Evolutionary conservation across 1,140 invertebrate genomes (phyloP).

Genomic region (Aphis craccivora): DNA sequence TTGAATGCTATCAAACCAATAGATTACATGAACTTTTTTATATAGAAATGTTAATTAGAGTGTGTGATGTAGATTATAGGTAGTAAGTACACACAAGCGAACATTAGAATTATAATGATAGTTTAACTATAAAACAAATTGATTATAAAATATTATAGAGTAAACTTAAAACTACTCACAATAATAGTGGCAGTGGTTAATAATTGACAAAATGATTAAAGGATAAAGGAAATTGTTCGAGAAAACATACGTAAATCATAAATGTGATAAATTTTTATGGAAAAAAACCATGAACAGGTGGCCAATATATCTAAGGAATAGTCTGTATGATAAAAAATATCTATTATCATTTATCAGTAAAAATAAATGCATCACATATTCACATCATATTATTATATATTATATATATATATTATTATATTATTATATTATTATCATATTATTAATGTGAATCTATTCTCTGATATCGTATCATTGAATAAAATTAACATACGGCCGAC

Average conservation of each 20-base stretch:
- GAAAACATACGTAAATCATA: background rate
- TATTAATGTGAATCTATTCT: no score
- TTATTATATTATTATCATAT: no score
- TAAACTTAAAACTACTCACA: background rate
- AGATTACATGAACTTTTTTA: background rate
- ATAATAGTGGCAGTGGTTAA: background rate
- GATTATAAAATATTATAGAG: background rate
- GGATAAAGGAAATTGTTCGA: background rate
- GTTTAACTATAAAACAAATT: background rate
- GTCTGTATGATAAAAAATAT: no score
- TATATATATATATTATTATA: no score
- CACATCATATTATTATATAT: no score
- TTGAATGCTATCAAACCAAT: background rate
- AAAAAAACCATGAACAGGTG: background rate
- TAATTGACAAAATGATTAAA: background rate
- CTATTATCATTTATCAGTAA: no score
- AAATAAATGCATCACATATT: no score
- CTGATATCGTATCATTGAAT: background rate
- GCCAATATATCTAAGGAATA: background rate
- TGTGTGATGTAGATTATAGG: background rate
- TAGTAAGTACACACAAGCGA: background rate
- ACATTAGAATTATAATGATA: background rate
- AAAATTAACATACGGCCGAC: background rate
- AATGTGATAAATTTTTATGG: background rate
- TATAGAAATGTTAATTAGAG: background rate